Base-by-base conservation (phyloP, 2,888 invertebrate species). In the Melanargia galathea region DNA sequence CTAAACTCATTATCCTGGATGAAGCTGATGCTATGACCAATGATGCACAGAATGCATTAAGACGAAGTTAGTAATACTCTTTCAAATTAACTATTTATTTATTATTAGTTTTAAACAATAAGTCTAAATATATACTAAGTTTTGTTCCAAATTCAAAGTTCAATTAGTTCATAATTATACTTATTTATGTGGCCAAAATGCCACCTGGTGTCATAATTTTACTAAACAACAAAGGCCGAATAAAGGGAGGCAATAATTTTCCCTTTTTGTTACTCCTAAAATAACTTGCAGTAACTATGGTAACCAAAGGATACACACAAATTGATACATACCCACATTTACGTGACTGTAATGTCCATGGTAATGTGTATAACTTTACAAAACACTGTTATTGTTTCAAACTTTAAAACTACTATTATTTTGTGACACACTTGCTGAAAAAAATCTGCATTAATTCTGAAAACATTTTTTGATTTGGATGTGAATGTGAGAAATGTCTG, bases 11-110 rank as follows among this genome's bases (percentile, higher is more conserved):
- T 46, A 98, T 99, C 71, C 91, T 99, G 22, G 99, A 99, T 92
- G 99, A 99, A 92, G 99, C 99, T 0, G 99, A 99, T 93, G 98
- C 99, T 0, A 99, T 99, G 99, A 99, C 99, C 0, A 96, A 97
- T 84, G 99, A 99, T 93, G 99, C 99, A 1, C 99, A 99, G 83
- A 99, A 99, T 93, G 99, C 99, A 30, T 92, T 99, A 0, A 92
- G 98, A 73, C 94, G 98, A 93, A 97, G 97, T 97, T 92, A 93
- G 93, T 59, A 18, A 5, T 10, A 30, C 6, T 48, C 5, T n/a
- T 46, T 22, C 11, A 5, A 48, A 48, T 24, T 11, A 24, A n/a
- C n/a, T n/a, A n/a, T n/a, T 24, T 13, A 24, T 45, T 1, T 10
- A 10, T 45, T n/a, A n/a, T n/a, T n/a, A n/a, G n/a, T n/a, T n/a